Base-by-base conservation (phyloP, 1,140 invertebrate species). In the Phenacoccus solenopsis region DNA sequence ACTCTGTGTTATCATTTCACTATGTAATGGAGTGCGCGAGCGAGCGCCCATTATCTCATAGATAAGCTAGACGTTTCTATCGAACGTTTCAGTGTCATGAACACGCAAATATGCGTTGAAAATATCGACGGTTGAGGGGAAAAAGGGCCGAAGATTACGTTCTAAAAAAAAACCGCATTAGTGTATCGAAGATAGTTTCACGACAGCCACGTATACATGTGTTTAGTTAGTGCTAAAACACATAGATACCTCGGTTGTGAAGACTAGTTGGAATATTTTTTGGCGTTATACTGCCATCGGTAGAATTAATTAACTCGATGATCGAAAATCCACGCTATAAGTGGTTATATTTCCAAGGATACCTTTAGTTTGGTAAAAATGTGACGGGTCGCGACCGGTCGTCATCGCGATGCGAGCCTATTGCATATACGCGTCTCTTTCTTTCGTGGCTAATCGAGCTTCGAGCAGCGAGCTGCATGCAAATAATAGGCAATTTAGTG, bases 401-500 rank as follows among this genome's bases (percentile, higher is more conserved):
- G 38, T n/a, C 38, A 49, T 49, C 38, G 16, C 13, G 13, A n/a
- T 49, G 38, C 38, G 38, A 49, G 38, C n/a, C n/a, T 49, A 16
- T 49, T 49, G n/a, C n/a, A n/a, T n/a, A n/a, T n/a, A n/a, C n/a
- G n/a, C 5, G 38, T 16, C 13, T 49, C 38, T 49, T 49, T 49
- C 20, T n/a, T 49, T n/a, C 38, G n/a, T n/a, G 38, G 38, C 38
- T 32, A 32, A 5, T 32, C 30, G 30, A n/a, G n/a, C n/a, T n/a
- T 32, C 5, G 13, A 32, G 20, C 20, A 5, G 38, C 38, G 20
- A 64, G 20, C 59, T 64, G 4, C 59, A 64, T 64, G 59, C 59
- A 64, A 64, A 64, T 24, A 64, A 64, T 10, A 64, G 16, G 25
- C 59, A 64, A 27, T 64, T 64, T 64, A 64, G 25, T 64, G 59